Evolutionary conservation across 2,797 vertebrate genomes (phyloP).

Genomic region (Coracias cyanogaster): DNA sequence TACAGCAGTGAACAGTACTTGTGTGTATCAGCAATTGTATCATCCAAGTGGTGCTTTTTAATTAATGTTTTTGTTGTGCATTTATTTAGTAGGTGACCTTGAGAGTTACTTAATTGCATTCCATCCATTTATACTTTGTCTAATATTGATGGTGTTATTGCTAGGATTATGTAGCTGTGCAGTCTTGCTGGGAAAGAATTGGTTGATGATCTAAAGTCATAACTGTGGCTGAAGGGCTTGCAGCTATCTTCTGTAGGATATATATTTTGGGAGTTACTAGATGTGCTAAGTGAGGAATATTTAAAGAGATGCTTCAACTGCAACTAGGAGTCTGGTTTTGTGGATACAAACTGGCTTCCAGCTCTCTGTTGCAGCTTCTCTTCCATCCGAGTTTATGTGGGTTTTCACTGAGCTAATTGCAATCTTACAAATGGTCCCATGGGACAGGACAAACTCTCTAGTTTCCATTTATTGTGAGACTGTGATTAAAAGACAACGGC

Average conservation of each 20-base stretch:
- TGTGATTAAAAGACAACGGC: slow-evolving; percentile 52
- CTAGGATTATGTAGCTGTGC: not conserved
- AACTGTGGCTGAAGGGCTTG: not conserved
- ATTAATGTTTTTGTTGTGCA: not conserved
- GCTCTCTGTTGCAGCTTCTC: not conserved
- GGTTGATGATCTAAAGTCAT: not conserved
- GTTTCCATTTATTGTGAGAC: slow-evolving; percentile 36
- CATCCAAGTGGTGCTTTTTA: not conserved
- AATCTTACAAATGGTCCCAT: not conserved
- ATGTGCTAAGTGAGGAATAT: not conserved
- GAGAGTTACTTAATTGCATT: not conserved
- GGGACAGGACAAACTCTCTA: slow-evolving; percentile 6
- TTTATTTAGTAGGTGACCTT: not conserved
- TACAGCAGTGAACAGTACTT: not conserved
- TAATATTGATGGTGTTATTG: not conserved
- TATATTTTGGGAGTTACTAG: not conserved
- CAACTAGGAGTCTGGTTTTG: not conserved
- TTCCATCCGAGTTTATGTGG: slow-evolving; percentile 34
- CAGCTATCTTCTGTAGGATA: not conserved
- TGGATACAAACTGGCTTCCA: not conserved
- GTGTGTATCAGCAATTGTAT: accelerated
- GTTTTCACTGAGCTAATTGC: slow-evolving; percentile 38
- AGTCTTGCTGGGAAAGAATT: not conserved
- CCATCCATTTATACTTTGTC: not conserved
- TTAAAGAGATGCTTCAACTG: not conserved